phyloP scores from a whole-genome alignment of 2,888 invertebrate species.

The Scaptomyza caliginosa region DNA sequence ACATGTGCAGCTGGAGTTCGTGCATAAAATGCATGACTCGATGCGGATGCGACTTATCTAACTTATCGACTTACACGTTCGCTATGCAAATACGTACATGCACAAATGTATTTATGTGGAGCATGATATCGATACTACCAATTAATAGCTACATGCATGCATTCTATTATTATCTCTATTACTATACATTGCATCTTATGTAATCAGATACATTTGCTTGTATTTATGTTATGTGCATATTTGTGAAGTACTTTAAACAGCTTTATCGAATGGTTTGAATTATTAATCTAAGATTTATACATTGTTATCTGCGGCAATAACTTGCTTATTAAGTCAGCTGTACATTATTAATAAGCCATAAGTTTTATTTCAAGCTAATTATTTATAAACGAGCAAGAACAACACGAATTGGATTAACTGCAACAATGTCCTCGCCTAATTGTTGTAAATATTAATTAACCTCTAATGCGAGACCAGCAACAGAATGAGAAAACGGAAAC shows the following conservation, averaged over 20 bases:
- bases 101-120: not conserved
- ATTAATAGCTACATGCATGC: slow-evolving; percentile 3
- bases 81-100: not conserved
- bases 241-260: no score
- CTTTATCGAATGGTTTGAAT: no score
- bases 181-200: not conserved
- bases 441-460: slow-evolving; percentile 53
- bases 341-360: not conserved
- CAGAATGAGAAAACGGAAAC: slow-evolving; percentile 3
- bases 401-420: slow-evolving; percentile 3
- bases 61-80: slow-evolving; percentile 11
- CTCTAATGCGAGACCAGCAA: slow-evolving; percentile 27
- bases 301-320: not conserved
- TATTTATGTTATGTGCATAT: no score
- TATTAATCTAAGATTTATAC: no score
- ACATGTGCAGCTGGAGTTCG: slow-evolving; percentile 65
- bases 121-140: slow-evolving; percentile 15
- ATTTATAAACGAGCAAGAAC: not conserved
- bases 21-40: slow-evolving; percentile 50
- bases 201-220: not conserved
- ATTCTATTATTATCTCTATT: not conserved
- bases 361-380: not conserved
- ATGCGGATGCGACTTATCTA: slow-evolving; percentile 17
- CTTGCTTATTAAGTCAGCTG: not conserved
- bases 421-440: slow-evolving; percentile 17